These are phyloP conservation scores for Drosophila seclusa DNA, from an alignment of 2,888 invertebrate genomes.

Conservation along the genomic window DNA sequence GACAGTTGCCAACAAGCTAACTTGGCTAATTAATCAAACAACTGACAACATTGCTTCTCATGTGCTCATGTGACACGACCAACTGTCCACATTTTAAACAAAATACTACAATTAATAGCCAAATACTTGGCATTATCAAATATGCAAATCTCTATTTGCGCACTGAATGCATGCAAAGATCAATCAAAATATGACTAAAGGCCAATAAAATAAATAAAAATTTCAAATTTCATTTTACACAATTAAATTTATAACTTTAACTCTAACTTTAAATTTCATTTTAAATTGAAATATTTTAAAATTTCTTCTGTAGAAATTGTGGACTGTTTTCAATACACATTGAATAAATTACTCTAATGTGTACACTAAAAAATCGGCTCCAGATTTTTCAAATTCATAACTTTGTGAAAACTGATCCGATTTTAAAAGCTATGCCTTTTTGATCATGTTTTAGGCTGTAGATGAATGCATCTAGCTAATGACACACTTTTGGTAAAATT, in stretches of 20 bases:
- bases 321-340: not conserved
- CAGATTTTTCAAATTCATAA: not conserved
- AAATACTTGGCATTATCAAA: not conserved
- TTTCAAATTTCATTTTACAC: not conserved
- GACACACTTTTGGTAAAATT: not conserved
- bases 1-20: slow-evolving; percentile 71
- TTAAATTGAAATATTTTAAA: too few species aligned
- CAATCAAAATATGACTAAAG: not conserved
- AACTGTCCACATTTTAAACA: not conserved
- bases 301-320: not conserved
- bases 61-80: slow-evolving; percentile 10
- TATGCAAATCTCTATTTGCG: slow-evolving; percentile 28
- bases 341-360: too few species aligned
- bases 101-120: slow-evolving; percentile 31
- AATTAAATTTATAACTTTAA: not conserved
- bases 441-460: not conserved
- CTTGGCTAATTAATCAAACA: slow-evolving; percentile 64
- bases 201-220: not conserved
- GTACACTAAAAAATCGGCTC: not conserved
- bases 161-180: not conserved
- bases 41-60: slow-evolving; percentile 36
- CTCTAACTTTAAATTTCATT: too few species aligned
- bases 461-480: not conserved
- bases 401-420: not conserved
- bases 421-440: not conserved